Base-by-base conservation (phyloP, 2,888 invertebrate species). In the Diarsia brunnea region DNA sequence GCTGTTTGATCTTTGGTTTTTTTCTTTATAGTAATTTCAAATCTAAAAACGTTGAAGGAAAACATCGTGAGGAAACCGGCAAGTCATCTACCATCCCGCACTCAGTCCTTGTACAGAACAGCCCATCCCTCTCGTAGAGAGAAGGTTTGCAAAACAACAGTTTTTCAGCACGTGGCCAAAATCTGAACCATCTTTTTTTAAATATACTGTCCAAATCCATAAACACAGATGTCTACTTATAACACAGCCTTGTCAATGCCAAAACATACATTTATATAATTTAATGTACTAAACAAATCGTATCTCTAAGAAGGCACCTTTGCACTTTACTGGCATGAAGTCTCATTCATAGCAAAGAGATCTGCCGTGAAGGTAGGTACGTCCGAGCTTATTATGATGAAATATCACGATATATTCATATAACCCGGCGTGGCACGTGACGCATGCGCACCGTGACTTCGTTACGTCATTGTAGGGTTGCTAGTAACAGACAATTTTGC, bases 401-500 rank as follows among this genome's bases (percentile, higher is more conserved):
- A 86, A 84, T 81, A 82, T 82, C 84, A 85, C 83, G 82, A 81
- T 86, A 81, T 82, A 75, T 81, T 83, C 85, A 78, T 81, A 85
- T 79, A 79, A 86, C 71, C 73, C 73, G 74, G 80, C 81, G 72
- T 78, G 61, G 84, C 84, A 87, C 88, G 85, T 86, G 88, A 85
- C 84, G 87, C 75, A 75, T 81, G 84, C 82, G 79, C 85, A 84
- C 79, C 86, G 84, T 85, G 87, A 85, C 84, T 86, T 86, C 55
- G 82, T 90, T 88, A 87, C 87, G 85, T 89, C 88, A 89, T 74
- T 70, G 7, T 47, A 78, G 81, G 78, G 84, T 58, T 84, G 82
- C 31, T 75, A 72, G 49, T 27, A 58, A 4, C 21, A 10, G 10
- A 16, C 4, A 10, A n/a, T 12, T 27, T 53, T 51, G 27, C 12